A percentile compares a stretch with the other conserved stretches of the same genome.
These are phyloP conservation scores for Lepidothrix coronata DNA, from an alignment of 2,113 vertebrate genomes.

Conservation along the genomic window DNA sequence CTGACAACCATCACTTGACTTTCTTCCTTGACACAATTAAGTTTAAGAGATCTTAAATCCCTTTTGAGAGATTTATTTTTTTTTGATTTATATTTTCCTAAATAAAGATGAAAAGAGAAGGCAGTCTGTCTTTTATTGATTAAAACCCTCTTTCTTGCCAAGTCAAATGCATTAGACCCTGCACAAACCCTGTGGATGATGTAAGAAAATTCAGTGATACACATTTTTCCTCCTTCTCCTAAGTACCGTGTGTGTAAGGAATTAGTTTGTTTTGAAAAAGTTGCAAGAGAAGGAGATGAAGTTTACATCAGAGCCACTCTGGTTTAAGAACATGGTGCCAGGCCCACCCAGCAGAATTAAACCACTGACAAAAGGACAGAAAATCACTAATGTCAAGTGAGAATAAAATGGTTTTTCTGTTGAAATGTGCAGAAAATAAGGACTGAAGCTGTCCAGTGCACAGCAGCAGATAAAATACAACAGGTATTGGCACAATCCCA, in stretches of 20 bases:
- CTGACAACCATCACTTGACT: not conserved
- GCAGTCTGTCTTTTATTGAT: not conserved
- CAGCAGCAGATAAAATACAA: not conserved
- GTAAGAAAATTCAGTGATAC: not conserved
- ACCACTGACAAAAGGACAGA: not conserved
- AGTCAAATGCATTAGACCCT: not conserved
- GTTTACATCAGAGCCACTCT: not conserved
- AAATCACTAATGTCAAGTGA: not conserved
- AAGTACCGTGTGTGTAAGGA: not conserved
- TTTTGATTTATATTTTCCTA: not conserved
- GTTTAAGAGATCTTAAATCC: not conserved
- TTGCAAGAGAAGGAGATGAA: not conserved
- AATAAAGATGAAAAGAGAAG: constrained; percentile 26
- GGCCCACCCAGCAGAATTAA: not conserved
- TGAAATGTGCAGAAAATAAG: not conserved
- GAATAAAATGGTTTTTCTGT: not conserved
- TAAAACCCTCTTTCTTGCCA: not conserved
- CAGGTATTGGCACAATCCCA: not conserved
- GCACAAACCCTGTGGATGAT: not conserved
- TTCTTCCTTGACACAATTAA: not conserved
- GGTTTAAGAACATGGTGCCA: not conserved
- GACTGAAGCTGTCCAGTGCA: not conserved
- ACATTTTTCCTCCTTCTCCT: not conserved
- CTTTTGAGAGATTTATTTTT: too few relatives aligned
- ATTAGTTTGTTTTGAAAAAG: not conserved